Base-by-base conservation (phyloP, 2,113 vertebrate genomes). In the Lophochroa leadbeateri region DNA sequence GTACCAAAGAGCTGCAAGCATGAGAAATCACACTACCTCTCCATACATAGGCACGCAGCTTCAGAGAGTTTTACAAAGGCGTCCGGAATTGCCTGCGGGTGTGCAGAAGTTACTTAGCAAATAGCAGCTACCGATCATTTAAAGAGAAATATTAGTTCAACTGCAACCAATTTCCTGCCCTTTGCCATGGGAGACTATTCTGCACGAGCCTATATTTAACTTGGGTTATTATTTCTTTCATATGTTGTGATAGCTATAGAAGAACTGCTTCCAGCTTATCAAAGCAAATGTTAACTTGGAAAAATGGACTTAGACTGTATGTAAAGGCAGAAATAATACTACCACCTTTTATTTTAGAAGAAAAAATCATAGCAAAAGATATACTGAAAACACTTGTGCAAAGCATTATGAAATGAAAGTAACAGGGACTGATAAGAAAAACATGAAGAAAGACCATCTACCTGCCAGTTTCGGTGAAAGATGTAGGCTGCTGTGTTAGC, bases 91-190 rank as follows among this genome's bases (percentile, higher is more conserved):
- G 76, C 88, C 83, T 57, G 20, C 41, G 88, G 88, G 37, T 39
- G 35, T 77, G 55, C 35, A 77, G 82, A 53, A 82, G 52, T 50
- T 50, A 43, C 2, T 2, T 14, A 83, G 37, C 60, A 91, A 94
- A 86, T 11, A 94, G 58, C 41, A 84, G 65, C 53, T 35, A 69
- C 46, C 76, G 53, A 87, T 55, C 2, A 65, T 83, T 94, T 96
- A 41, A 76, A 81, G 71, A 86, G 68, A 96, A 96, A 90, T 96
- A 83, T 95, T 92, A 94, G 79, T 88, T 94, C 82, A 97, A 86
- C 82, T 96, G 88, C 61, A 96, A 90, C 53, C 43, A 90, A 93
- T 97, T 97, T 97, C 96, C 95, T 95, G 82, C 55, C 52, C 55
- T 92, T 96, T 96, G 70, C 79, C 65, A 82, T 31, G 39, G 65